Base-by-base conservation (phyloP, 1,140 invertebrate genomes). In the Dysdera silvatica region DNA sequence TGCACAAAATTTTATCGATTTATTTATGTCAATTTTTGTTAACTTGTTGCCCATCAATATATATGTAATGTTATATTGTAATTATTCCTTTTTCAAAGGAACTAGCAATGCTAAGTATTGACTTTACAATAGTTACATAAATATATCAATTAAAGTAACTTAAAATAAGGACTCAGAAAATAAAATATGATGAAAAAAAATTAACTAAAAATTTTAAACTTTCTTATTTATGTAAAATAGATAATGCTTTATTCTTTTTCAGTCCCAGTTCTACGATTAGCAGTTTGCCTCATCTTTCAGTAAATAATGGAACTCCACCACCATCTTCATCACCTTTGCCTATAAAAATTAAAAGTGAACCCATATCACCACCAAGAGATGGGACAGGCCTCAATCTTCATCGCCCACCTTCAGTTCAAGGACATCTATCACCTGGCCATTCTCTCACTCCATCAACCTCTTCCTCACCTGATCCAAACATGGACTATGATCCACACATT, bases 341-440 rank as follows among this genome's bases (percentile, higher is more conserved):
- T 64, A 85, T 95, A 54, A 90, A 90, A 77, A 93, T 96, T 73
- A 96, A 95, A 78, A 91, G 89, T 69, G 92, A 96, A 76, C 91
- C 92, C 16, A 91, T 94, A 72, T 93, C 90, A 69, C 91, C 92
- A 59, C 91, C 91, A 4, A 77, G 86, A 58, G 84, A 86, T 70
- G 80, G 83, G 68, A 62, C 64, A 52, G 37, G 80, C 76, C 67
- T 81, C 32, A 56, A 53, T 61, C 49, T 71, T 33, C 62, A 66
- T 48, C 63, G 69, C 7, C 68, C 70, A 32, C 54, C 69, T 23
- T 71, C 70, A 28, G 65, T 61, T 26, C 57, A 59, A 43, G 62
- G 65, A 58, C 71, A 72, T 65, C 49, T 72, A 35, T 87, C 85
- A 35, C 86, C 86, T 16, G 80, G 80, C 45, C 82, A 81, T 35